A percentile compares a stretch with the other conserved stretches of the same genome.
Evolutionary conservation across 2,888 invertebrate species (phyloP).

Genomic region (Plebejus anna): DNA sequence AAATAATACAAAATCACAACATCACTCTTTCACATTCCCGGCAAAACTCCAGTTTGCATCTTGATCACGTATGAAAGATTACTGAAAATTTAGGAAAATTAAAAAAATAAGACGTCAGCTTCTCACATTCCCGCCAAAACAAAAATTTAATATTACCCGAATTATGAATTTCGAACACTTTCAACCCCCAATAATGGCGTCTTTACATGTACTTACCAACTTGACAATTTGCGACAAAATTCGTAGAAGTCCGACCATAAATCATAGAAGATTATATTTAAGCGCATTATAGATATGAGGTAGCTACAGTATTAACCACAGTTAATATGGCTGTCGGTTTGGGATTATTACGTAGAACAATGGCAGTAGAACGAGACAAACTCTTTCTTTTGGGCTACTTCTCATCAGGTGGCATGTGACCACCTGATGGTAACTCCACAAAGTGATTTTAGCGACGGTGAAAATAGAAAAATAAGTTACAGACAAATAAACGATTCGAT

Average conservation of each 20-base stretch:
- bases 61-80: no score
- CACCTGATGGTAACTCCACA: background rate
- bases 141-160: no score
- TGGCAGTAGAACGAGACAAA: background rate
- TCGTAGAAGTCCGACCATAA: background rate
- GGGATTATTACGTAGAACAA: background rate
- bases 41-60: no score
- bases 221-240: background rate
- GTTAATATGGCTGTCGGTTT: background rate
- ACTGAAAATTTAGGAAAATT: no score
- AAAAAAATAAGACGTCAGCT: no score
- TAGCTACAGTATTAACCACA: background rate
- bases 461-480: background rate
- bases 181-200: background rate
- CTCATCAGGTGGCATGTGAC: background rate
- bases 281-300: constrained; percentile 9
- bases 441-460: background rate
- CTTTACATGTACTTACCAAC: background rate
- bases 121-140: no score
- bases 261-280: constrained; percentile 1
- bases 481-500: no score
- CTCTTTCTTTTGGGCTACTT: constrained; percentile 5
- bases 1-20: no score
- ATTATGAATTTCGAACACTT: background rate
- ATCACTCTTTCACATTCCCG: no score